phyloP scores from a whole-genome alignment of 2,888 invertebrate genomes.

The Conus canariensis region DNA sequence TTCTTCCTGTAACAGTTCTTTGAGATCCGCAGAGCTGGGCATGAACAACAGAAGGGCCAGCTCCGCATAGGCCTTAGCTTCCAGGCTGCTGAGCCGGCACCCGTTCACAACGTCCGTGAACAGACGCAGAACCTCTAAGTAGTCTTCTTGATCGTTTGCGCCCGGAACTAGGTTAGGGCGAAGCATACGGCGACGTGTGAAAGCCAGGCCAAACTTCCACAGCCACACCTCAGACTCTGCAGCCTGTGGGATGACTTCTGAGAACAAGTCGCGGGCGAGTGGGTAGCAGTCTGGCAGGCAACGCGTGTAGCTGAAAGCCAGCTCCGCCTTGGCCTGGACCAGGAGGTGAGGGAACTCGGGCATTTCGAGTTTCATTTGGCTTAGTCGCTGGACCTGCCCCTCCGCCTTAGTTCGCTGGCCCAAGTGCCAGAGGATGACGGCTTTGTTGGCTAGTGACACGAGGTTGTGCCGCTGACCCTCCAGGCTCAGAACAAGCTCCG shows the following conservation, averaged over 20 bases:
- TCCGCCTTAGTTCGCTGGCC: background rate
- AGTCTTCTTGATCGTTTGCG: background rate
- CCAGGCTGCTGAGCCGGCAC: background rate
- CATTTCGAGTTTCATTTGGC: background rate
- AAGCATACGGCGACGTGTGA: background rate
- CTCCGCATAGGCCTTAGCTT: conserved; percentile 36
- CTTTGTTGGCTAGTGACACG: conserved; percentile 39
- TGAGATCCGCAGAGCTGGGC: background rate
- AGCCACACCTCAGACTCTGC: conserved; percentile 13
- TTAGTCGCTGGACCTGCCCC: background rate
- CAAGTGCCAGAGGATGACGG: conserved; percentile 18
- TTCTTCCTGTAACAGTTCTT: background rate
- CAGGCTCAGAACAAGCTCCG: background rate
- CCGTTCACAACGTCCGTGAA: conserved; percentile 1
- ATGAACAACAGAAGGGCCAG: conserved; percentile 14
- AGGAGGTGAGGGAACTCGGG: background rate
- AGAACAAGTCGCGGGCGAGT: background rate
- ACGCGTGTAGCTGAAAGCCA: conserved; percentile 37
- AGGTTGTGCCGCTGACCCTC: conserved; percentile 25
- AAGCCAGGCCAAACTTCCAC: conserved; percentile 38
- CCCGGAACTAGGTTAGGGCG: background rate
- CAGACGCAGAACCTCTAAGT: background rate
- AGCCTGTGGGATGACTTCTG: conserved; percentile 13
- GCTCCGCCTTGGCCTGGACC: conserved; percentile 35
- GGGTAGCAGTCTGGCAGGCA: background rate